These are phyloP conservation scores for Gnathonemus longibarbis DNA, from an alignment of 2,113 vertebrate genomes.

Conservation along the genomic window DNA sequence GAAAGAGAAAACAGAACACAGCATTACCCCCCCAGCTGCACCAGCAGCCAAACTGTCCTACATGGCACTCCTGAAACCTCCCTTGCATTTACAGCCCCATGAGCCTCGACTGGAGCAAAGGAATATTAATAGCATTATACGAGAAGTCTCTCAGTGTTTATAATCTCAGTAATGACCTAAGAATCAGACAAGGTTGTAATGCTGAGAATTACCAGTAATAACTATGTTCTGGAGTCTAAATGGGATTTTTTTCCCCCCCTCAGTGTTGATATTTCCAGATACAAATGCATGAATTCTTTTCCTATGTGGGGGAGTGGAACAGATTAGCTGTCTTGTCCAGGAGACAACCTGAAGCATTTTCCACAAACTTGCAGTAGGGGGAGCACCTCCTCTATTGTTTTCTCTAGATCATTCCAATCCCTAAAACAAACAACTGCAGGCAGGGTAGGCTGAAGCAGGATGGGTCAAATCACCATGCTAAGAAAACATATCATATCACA, in stretches of 20 bases:
- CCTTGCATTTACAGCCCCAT: conserved; percentile 74
- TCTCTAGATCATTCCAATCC: conserved; percentile 39
- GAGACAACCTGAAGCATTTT: conserved; percentile 54
- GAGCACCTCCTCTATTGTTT: conserved; percentile 87
- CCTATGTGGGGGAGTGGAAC: neutral
- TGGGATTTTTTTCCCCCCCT: neutral
- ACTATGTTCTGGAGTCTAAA: neutral
- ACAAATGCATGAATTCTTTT: conserved; percentile 36
- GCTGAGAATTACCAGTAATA: conserved; percentile 46
- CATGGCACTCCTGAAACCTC: conserved; percentile 73
- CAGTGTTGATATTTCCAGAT: conserved; percentile 40
- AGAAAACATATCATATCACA: neutral
- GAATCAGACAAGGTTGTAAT: conserved; percentile 51
- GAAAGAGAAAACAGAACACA: conserved; percentile 67
- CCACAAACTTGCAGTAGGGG: conserved; percentile 77
- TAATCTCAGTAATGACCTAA: conserved; percentile 62
- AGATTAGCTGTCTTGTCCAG: conserved; percentile 40
- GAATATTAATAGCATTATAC: conserved; percentile 79
- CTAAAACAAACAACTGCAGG: conserved; percentile 24
- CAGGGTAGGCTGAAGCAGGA: conserved; percentile 7
- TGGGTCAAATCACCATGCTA: neutral
- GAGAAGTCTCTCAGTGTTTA: conserved; percentile 70
- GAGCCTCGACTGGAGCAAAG: conserved; percentile 70
- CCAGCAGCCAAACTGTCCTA: conserved; percentile 62
- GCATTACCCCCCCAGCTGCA: conserved; percentile 70